Conservation (phyloP, 1,140 invertebrate genomes). For the Drosophila tristis region DNA sequence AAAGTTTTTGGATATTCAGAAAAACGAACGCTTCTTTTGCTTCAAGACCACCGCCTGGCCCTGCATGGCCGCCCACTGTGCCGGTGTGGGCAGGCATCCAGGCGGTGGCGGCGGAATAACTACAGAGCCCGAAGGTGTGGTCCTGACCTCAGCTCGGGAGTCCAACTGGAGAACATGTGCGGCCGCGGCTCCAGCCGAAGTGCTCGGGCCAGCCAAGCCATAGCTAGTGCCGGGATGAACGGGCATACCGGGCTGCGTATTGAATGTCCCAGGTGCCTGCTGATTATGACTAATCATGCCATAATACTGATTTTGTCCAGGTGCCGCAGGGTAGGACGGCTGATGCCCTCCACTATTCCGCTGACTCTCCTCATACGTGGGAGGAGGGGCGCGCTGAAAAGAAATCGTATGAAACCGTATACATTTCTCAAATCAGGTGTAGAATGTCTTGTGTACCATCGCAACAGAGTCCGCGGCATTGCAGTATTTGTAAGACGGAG, state of each 20-base stretch:
- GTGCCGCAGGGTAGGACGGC: constrained; percentile 12
- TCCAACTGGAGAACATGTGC: constrained; percentile 62
- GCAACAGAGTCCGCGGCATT: constrained; percentile 28
- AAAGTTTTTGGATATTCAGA: constrained; percentile 36
- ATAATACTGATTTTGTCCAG: constrained; percentile 62
- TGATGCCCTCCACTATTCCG: constrained; percentile 20
- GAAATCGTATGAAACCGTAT: neutral
- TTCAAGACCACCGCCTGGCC: constrained; percentile 76
- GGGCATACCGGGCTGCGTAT: constrained; percentile 20
- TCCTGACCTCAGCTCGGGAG: constrained; percentile 63
- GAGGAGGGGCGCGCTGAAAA: constrained; percentile 69
- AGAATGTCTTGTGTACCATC: constrained; percentile 45
- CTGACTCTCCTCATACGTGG: constrained; percentile 77
- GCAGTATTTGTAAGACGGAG: constrained; percentile 15
- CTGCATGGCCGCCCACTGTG: constrained; percentile 76
- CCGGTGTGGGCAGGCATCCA: constrained; percentile 72
- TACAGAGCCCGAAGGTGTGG: constrained; percentile 57
- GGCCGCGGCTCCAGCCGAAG: constrained; percentile 47
- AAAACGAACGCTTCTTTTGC: constrained; percentile 80
- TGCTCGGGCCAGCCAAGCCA: constrained; percentile 57
- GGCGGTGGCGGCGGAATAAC: constrained; percentile 78
- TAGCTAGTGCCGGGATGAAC: constrained; percentile 30
- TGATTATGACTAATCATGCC: constrained; percentile 69
- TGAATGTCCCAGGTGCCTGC: constrained; percentile 38
- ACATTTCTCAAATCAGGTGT: neutral